Percentiles rank a stretch among this genome's conserved stretches.
Evolutionary conservation across 2,888 invertebrate genomes (phyloP).

Genomic region (Drosophila recens): DNA sequence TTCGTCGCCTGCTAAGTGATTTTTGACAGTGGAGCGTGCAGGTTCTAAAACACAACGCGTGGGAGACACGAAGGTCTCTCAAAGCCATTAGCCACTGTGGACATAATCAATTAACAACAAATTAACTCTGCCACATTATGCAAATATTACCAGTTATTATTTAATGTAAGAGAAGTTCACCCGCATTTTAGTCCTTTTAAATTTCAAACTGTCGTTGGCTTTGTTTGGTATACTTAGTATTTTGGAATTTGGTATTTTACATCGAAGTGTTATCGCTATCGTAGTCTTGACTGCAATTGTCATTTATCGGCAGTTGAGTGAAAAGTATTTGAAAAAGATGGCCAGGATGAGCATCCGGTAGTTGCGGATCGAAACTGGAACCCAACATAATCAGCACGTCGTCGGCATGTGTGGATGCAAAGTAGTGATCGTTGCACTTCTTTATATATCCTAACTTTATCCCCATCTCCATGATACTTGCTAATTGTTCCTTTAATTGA

Average conservation of each 20-base stretch:
- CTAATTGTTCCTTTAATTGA: not conserved
- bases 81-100: conserved; percentile 32
- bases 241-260: not conserved
- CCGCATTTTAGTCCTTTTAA: not conserved
- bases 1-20: conserved; percentile 64
- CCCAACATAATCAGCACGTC: conserved; percentile 14
- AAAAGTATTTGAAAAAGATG: not conserved
- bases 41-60: conserved; percentile 38
- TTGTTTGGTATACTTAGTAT: not conserved
- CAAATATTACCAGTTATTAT: not conserved
- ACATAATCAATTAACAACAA: conserved; percentile 34
- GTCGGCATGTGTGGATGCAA: conserved; percentile 7
- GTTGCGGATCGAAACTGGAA: not conserved
- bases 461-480: not conserved
- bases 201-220: not conserved
- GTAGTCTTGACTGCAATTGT: not conserved
- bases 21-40: conserved; percentile 63
- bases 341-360: not conserved
- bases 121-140: conserved; percentile 12
- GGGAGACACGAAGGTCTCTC: conserved; percentile 16
- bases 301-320: not conserved
- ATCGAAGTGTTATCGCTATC: not conserved
- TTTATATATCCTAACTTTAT: conserved; percentile 24
- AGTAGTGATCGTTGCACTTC: conserved; percentile 23
- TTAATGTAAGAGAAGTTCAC: not conserved